These are phyloP conservation scores for Hyaena hyaena DNA, from an alignment of 2,113 vertebrate species.

Conservation along the genomic window DNA sequence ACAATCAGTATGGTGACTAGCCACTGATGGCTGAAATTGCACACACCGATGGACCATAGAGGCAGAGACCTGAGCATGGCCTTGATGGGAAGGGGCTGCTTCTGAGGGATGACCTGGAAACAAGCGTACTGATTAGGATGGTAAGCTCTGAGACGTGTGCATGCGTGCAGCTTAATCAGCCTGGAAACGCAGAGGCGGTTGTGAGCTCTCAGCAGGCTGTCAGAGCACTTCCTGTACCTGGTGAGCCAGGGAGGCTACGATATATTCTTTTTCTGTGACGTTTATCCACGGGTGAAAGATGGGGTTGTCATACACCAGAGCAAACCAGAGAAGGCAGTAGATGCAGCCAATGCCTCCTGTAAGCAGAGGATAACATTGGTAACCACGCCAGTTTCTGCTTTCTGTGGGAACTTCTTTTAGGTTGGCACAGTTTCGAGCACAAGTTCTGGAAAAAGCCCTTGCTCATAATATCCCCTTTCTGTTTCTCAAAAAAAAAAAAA, in stretches of 20 bases:
- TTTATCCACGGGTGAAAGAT: constrained; percentile 88
- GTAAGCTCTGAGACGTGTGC: neutral
- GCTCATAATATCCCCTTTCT: neutral
- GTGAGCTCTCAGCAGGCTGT: neutral
- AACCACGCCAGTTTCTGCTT: neutral
- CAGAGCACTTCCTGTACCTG: constrained; percentile 81
- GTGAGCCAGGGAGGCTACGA: constrained; percentile 84
- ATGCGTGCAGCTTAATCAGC: neutral
- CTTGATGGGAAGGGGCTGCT: constrained; percentile 86
- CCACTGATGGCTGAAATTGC: constrained; percentile 89
- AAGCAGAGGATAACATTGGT: neutral
- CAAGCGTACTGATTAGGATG: neutral
- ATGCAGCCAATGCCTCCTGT: constrained; percentile 86
- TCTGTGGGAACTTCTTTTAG: neutral
- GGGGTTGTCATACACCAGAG: constrained; percentile 87
- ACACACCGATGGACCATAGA: constrained; percentile 89
- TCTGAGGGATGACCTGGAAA: constrained; percentile 85
- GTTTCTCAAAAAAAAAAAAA: neutral
- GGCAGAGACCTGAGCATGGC: constrained; percentile 87
- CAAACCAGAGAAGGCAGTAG: constrained; percentile 88
- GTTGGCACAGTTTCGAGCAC: neutral
- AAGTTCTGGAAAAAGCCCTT: neutral
- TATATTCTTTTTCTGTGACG: constrained; percentile 87
- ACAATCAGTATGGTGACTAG: constrained; percentile 84
- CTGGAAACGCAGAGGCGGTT: neutral